phyloP scores from a whole-genome alignment of 2,113 vertebrate species.

The Bubo scandiacus region DNA sequence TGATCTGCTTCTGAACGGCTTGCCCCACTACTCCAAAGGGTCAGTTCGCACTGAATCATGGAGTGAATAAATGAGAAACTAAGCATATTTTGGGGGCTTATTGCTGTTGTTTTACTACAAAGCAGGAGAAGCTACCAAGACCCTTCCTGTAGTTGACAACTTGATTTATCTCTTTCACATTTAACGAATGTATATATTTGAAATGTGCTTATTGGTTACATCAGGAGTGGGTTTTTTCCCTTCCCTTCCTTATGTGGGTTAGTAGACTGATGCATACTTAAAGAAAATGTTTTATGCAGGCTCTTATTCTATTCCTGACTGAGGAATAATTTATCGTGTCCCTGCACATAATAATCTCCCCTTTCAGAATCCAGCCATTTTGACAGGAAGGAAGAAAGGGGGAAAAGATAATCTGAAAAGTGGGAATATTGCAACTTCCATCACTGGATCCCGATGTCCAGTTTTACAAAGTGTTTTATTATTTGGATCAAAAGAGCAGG shows the following conservation, averaged over 20 bases:
- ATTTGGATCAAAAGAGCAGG: background rate
- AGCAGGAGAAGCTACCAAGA: background rate
- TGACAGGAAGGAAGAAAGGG: background rate
- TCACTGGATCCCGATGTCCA: background rate
- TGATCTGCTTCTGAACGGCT: background rate
- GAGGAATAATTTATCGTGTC: background rate
- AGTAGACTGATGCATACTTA: background rate
- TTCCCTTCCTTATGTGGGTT: background rate
- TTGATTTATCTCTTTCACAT: background rate
- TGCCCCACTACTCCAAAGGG: rapidly evolving
- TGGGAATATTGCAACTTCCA: background rate
- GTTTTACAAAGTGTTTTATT: background rate
- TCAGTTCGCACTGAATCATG: background rate
- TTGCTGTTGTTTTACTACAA: background rate
- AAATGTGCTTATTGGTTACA: background rate
- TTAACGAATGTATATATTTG: background rate
- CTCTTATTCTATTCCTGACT: background rate
- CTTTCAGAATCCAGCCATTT: background rate
- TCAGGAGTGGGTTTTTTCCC: background rate
- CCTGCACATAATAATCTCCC: background rate
- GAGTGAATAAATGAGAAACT: background rate
- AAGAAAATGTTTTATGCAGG: background rate
- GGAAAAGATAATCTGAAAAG: background rate
- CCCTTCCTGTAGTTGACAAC: background rate
- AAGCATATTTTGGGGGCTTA: background rate